These are phyloP conservation scores for Volucella inflata DNA, from an alignment of 2,888 invertebrate genomes.

Conservation along the genomic window DNA sequence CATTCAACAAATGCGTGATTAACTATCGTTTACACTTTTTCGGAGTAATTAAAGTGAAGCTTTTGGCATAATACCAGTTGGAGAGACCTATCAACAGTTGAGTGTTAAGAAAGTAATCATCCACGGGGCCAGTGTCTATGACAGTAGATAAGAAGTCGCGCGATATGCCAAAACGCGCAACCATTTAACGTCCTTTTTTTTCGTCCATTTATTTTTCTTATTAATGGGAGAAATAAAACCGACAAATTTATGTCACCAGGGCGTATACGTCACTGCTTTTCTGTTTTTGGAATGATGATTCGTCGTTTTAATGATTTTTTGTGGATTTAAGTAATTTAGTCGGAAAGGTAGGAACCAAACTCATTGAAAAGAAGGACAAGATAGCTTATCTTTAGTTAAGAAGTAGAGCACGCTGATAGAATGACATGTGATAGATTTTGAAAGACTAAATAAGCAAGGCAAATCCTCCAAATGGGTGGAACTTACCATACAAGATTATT, in stretches of 20 bases:
- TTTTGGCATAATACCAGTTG: conserved; percentile 43
- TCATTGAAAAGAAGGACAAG: no score
- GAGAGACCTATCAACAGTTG: conserved; percentile 58
- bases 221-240: not conserved
- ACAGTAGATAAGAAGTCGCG: conserved; percentile 12
- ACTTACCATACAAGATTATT: no score
- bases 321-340: not conserved
- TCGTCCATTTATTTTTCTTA: not conserved
- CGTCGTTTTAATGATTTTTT: not conserved
- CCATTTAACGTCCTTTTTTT: not conserved
- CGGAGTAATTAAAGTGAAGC: conserved; percentile 60
- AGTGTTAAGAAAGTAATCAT: conserved; percentile 45
- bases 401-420: no score
- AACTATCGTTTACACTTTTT: conserved; percentile 42
- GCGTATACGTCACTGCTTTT: conserved; percentile 28
- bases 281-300: not conserved
- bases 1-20: conserved; percentile 66
- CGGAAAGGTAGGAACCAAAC: no score
- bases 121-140: conserved; percentile 1
- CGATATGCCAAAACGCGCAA: not conserved
- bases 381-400: no score
- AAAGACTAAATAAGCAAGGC: no score
- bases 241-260: conserved; percentile 1
- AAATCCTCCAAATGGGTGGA: no score
- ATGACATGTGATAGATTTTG: no score